Evolutionary conservation across 2,797 vertebrate genomes (phyloP).

Genomic region (Sebastes diaconus): DNA sequence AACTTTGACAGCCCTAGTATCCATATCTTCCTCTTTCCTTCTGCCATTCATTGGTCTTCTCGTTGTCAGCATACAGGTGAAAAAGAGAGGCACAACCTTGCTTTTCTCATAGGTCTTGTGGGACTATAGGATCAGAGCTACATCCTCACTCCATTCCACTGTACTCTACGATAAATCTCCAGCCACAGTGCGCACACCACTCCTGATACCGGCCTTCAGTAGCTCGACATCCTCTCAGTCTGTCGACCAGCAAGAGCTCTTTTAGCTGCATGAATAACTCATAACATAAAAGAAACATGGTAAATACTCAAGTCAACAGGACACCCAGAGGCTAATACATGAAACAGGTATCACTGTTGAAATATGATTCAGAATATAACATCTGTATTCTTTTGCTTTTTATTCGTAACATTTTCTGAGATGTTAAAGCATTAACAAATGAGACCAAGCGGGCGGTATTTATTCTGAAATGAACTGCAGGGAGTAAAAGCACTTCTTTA

Average conservation of each 20-base stretch:
- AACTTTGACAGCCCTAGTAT: too few relatives aligned
- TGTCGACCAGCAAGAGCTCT: conserved; percentile 26
- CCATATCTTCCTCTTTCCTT: background rate
- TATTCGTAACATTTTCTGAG: background rate
- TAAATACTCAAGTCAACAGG: conserved; percentile 55
- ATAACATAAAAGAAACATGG: conserved; percentile 52
- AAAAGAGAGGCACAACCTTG: background rate
- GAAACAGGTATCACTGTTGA: background rate
- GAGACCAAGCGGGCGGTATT: background rate
- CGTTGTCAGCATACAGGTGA: conserved; percentile 5
- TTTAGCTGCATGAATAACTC: conserved; percentile 73
- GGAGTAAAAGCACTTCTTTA: background rate
- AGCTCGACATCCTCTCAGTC: conserved; percentile 16
- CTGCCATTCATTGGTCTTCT: background rate
- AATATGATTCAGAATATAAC: background rate
- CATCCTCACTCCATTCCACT: conserved; percentile 5
- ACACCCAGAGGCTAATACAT: conserved; percentile 19
- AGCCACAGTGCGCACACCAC: background rate
- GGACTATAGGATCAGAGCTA: conserved; percentile 13
- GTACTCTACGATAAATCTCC: conserved; percentile 6
- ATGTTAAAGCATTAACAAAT: background rate
- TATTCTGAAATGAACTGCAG: background rate
- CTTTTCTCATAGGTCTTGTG: conserved; percentile 8
- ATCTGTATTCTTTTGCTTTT: background rate
- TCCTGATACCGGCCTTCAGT: conserved; percentile 2